A percentile compares a stretch with the other conserved stretches of the same genome.
Evolutionary conservation across 2,797 vertebrate species (phyloP).

Genomic region (Cryptoblepharus egeriae): DNA sequence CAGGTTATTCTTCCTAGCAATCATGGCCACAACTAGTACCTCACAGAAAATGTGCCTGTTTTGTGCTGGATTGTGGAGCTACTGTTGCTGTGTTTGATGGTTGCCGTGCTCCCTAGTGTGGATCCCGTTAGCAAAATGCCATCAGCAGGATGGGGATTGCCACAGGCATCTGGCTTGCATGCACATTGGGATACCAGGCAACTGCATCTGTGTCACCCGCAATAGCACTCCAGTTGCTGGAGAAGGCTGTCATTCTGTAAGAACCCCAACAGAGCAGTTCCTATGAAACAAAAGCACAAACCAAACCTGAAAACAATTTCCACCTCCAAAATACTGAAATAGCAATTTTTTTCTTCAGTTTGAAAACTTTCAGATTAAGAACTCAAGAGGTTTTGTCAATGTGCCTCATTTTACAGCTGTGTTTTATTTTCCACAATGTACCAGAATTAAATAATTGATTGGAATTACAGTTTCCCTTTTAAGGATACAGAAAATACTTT

Average conservation of each 20-base stretch:
- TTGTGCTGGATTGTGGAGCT: background rate
- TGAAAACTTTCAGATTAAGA: slow-evolving; percentile 5
- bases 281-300: slow-evolving; percentile 25
- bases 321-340: background rate
- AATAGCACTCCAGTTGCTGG: background rate
- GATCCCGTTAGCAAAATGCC: background rate
- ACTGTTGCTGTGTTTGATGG: background rate
- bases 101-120: background rate
- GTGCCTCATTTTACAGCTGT: slow-evolving; percentile 48
- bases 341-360: background rate
- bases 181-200: background rate
- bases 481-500: slow-evolving; percentile 59
- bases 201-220: background rate
- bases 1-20: background rate
- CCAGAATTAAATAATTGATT: slow-evolving; percentile 63
- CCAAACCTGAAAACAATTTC: background rate
- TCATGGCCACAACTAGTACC: background rate
- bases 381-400: background rate
- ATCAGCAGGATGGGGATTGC: background rate
- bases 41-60: background rate
- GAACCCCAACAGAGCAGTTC: slow-evolving; percentile 13
- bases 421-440: slow-evolving; percentile 60
- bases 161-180: background rate
- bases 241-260: background rate
- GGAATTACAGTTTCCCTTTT: slow-evolving; percentile 54